Percentiles rank a stretch among this genome's conserved stretches.
These are phyloP conservation scores for Hyles vespertilio DNA, from an alignment of 1,140 invertebrate genomes.

Conservation along the genomic window DNA sequence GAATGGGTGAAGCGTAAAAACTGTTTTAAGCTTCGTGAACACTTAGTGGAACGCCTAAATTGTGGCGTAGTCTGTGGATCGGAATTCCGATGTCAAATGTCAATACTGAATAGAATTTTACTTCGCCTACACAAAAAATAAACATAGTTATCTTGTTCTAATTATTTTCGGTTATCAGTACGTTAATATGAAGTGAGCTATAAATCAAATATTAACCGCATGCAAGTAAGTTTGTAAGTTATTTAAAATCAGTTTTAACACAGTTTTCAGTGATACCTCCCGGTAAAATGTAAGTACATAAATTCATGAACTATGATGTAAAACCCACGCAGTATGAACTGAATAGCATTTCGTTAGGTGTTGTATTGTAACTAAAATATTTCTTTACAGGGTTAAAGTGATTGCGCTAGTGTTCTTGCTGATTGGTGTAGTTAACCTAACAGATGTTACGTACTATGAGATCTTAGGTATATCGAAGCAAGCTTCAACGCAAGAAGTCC, in stretches of 20 bases:
- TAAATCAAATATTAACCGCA: constrained; percentile 4
- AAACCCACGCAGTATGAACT: not conserved
- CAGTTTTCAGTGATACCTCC: not conserved
- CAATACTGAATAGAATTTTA: not conserved
- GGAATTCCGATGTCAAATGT: not conserved
- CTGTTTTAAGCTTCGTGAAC: too few relatives aligned
- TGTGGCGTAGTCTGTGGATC: not conserved
- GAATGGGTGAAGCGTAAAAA: too few relatives aligned
- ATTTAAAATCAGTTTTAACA: constrained; percentile 6
- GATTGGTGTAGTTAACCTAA: constrained; percentile 39
- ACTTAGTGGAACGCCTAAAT: not conserved
- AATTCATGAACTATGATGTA: not conserved
- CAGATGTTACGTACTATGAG: constrained; percentile 77
- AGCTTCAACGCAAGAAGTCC: constrained; percentile 85
- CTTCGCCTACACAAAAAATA: constrained; percentile 35
- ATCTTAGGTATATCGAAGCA: constrained; percentile 82
- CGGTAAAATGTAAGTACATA: constrained; percentile 8
- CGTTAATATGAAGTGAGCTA: constrained; percentile 15
- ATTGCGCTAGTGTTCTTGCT: constrained; percentile 33
- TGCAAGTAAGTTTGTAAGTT: constrained; percentile 8
- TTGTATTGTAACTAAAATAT: not conserved
- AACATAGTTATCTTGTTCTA: constrained; percentile 24
- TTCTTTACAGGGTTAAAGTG: constrained; percentile 45
- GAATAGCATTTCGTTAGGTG: not conserved
- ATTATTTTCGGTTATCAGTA: constrained; percentile 13